Base-by-base conservation (phyloP, 2,888 invertebrate genomes). In the Monoplex corrugatus region DNA sequence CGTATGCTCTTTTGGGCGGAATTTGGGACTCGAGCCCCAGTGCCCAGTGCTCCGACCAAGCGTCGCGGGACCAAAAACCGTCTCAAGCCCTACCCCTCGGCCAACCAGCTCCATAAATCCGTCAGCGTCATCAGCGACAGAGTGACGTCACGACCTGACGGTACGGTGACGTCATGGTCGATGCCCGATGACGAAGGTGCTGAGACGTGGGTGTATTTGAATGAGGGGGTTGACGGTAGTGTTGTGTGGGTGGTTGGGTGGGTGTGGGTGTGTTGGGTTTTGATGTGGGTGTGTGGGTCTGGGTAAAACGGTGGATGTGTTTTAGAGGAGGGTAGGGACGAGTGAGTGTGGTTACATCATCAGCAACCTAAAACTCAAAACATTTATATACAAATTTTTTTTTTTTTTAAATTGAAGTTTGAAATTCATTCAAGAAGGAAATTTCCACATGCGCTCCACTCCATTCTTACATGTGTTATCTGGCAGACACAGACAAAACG, bases 1-100 rank as follows among this genome's bases (percentile, higher is more conserved):
- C 82, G 82, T n/a, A 82, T 82, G 82, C 82, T 82, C 44, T 82
- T 82, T 44, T 82, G 82, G 82, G 82, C 82, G 2, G 82, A 82
- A 0, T 82, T 82, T n/a, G 82, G 82, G 0, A 38, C 82, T 2
- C 82, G 32, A 0, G 82, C 82, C 10, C 82, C 82, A 10, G 28
- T 10, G 5, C 43, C 82, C 1, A 2, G 1, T 0, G 2, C 23
- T 1, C 82, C 44, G 6, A 13, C 28, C 23, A 45, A 44, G 2
- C 82, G 44, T 10, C 82, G 82, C n/a, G 19, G 2, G n/a, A 40
- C 38, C 19, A 13, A n/a, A 13, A 1, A 0, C 3, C n/a, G 32
- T 0, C n/a, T 82, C 6, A 82, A 82, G 32, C 82, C 82, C 23
- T 82, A 19, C 44, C n/a, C 13, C 35, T 82, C 82, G 3, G 43